Evolutionary conservation across 2,797 vertebrate species (phyloP), one percentile per base, ranked within the genome.

Genomic region (Chelonia mydas): DNA sequence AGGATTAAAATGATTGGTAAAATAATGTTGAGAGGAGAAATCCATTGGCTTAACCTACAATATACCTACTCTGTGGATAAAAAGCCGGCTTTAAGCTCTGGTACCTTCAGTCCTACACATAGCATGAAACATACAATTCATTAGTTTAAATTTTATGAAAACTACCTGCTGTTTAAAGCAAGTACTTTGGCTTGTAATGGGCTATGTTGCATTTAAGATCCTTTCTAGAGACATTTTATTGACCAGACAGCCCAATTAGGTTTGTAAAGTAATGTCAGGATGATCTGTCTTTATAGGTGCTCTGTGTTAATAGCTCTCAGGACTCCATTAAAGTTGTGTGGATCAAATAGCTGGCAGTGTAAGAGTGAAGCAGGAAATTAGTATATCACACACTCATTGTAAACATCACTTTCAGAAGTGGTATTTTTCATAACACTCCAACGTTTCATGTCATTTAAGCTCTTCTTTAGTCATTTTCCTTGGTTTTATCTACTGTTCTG

Each of bases 131-230:
- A 87, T 15, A 3, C 82, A 86, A 83, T 92, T 94, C 27, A 77
- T 97, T 92, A 90, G n/a, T 88, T 94, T 93, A 89, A 95, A 83
- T 97, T 91, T 96, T 96, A 90, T 50, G 81, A 95, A 96, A 97
- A 83, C 50, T 61, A 76, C 41, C 61, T 55, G 31, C 74, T 87
- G 74, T 83, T 96, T 94, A 94, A 96, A 96, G 72, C 78, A 94
- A 94, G 28, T 28, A 82, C 53, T 90, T 92, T 49, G 59, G 27
- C 41, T 97, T 95, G 23, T 94, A 95, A 94, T 87, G 81, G 89
- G 59, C 41, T 82, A 74, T 77, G 28, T 47, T 97, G 55, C 59
- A 92, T 92, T 97, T 97, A 96, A 96, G 25, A 45, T 76, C 50
- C 54, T 95, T 97, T 95, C 59, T 88, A 88, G 83, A 96, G 88